These are phyloP conservation scores for Ennomos quercinarius DNA, from an alignment of 2,888 invertebrate genomes.

Conservation along the genomic window DNA sequence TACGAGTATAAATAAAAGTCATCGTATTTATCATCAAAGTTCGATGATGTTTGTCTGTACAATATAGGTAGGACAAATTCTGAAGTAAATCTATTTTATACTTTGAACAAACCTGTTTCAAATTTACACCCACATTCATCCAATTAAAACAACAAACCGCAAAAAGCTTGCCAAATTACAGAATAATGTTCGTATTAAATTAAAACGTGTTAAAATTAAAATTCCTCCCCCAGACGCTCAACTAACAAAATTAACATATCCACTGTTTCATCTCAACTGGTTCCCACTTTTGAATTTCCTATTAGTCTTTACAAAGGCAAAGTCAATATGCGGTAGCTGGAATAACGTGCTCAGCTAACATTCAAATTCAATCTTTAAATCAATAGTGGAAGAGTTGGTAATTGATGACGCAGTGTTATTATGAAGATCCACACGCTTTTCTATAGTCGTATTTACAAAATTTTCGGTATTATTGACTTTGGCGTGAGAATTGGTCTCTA, in stretches of 20 bases:
- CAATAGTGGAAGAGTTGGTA: slow-evolving; percentile 38
- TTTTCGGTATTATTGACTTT: slow-evolving; percentile 77
- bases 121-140: background rate
- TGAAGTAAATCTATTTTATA: no score
- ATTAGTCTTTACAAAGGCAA: slow-evolving; percentile 83
- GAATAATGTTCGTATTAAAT: slow-evolving; percentile 19
- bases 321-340: slow-evolving; percentile 76
- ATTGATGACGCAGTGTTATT: slow-evolving; percentile 46
- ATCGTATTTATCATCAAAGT: no score
- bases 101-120: background rate
- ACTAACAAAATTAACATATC: slow-evolving; percentile 79
- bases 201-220: slow-evolving; percentile 43
- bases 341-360: slow-evolving; percentile 49
- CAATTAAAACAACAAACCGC: background rate
- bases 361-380: slow-evolving; percentile 45
- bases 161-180: slow-evolving; percentile 1
- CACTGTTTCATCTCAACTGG: slow-evolving; percentile 82
- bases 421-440: slow-evolving; percentile 56
- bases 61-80: no score
- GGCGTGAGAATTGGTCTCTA: slow-evolving; percentile 83
- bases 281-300: slow-evolving; percentile 83
- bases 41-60: no score
- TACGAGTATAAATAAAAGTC: no score
- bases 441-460: slow-evolving; percentile 80
- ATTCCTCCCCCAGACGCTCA: slow-evolving; percentile 48